Percentiles rank a stretch among this genome's conserved stretches.
phyloP scores from a whole-genome alignment of 2,797 vertebrate genomes.

The Coilia nasus region DNA sequence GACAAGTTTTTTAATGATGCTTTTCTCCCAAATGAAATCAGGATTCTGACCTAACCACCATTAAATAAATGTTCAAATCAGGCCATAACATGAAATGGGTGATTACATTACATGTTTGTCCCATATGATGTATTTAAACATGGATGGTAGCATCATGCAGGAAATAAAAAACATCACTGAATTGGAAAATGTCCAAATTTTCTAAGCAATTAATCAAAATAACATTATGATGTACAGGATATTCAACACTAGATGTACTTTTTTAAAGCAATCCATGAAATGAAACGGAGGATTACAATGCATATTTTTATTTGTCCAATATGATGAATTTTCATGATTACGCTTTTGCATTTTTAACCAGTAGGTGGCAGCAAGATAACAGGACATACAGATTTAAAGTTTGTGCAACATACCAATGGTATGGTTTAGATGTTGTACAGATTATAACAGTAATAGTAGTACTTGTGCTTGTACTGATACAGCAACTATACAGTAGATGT shows the following conservation, averaged over 20 bases:
- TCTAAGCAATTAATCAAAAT: neutral
- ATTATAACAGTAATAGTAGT: too few species aligned
- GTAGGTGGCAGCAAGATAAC: neutral
- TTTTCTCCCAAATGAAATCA: neutral
- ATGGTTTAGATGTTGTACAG: too few species aligned
- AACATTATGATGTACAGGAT: neutral
- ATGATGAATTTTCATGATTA: neutral
- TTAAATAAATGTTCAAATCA: neutral
- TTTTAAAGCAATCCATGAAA: neutral
- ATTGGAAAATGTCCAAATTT: neutral
- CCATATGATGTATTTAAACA: neutral
- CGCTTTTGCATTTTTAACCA: neutral
- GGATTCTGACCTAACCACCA: neutral
- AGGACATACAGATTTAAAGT: too few species aligned
- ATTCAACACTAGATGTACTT: neutral
- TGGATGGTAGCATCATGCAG: neutral
- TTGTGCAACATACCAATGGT: too few species aligned
- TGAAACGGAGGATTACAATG: neutral
- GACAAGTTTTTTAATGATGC: neutral
- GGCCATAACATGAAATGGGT: neutral
- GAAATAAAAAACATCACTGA: neutral
- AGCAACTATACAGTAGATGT: too few species aligned
- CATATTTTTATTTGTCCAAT: neutral
- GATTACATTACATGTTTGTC: constrained; percentile 21
- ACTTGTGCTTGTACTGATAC: too few species aligned